These are phyloP conservation scores for Tholera decimalis DNA, from an alignment of 2,888 invertebrate species.

Conservation along the genomic window DNA sequence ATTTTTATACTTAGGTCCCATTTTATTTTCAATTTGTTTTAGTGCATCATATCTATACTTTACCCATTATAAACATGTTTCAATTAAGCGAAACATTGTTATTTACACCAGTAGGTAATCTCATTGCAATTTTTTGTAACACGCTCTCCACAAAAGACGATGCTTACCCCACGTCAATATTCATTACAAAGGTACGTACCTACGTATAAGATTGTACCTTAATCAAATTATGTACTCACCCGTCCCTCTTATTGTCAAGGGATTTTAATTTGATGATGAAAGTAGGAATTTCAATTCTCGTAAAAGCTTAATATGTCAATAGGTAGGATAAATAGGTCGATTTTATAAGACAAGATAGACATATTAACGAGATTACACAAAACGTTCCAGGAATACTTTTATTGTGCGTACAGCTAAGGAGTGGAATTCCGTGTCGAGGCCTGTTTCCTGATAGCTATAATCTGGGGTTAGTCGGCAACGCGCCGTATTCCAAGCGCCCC, in stretches of 20 bases:
- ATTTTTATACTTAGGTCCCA: background rate
- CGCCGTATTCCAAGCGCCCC: no score
- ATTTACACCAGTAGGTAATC: background rate
- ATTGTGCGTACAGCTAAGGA: no score
- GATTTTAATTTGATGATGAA: background rate
- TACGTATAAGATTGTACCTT: constrained; percentile 8
- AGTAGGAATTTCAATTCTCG: background rate
- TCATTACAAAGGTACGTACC: constrained; percentile 19
- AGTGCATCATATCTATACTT: background rate
- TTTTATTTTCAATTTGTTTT: background rate
- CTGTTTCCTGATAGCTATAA: no score
- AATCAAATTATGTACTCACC: constrained; percentile 1
- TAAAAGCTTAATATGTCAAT: background rate
- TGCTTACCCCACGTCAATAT: constrained; percentile 19
- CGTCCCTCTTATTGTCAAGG: background rate
- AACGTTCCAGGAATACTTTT: no score
- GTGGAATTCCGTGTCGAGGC: no score
- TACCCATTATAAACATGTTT: background rate
- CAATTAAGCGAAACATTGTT: background rate
- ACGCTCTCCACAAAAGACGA: background rate
- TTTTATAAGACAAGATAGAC: background rate
- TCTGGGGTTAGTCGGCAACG: no score
- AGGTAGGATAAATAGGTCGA: background rate
- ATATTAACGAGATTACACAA: background rate
- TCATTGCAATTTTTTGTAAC: background rate